Evolutionary conservation across 2,113 vertebrate species (phyloP).

Genomic region (Pangasianodon hypophthalmus): DNA sequence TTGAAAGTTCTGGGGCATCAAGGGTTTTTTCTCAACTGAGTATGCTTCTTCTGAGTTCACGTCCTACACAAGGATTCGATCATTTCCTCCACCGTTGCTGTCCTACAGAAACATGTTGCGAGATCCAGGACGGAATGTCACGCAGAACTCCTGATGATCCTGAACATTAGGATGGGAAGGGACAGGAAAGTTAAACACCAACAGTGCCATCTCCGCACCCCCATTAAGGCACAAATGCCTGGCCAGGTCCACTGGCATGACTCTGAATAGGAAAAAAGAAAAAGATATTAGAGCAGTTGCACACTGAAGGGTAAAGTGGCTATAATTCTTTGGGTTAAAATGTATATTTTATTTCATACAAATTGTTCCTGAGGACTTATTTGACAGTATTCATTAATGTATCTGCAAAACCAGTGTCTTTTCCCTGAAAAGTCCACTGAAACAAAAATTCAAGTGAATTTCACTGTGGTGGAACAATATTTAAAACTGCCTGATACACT

Average conservation of each 20-base stretch:
- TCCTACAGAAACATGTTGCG: background rate
- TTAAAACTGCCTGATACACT: background rate
- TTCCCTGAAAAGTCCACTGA: background rate
- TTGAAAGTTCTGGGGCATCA: background rate
- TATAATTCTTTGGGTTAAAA: background rate
- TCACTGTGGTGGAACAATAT: background rate
- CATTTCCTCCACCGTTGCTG: slow-evolving; percentile 41
- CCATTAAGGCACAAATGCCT: slow-evolving; percentile 50
- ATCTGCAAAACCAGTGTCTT: background rate
- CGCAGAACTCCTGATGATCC: slow-evolving; percentile 65
- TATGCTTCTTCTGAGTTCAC: background rate
- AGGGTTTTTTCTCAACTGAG: background rate
- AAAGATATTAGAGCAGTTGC: background rate
- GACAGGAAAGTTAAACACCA: slow-evolving; percentile 68
- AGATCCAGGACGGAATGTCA: slow-evolving; percentile 50
- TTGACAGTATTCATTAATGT: background rate
- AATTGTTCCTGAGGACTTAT: background rate
- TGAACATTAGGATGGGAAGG: slow-evolving; percentile 55
- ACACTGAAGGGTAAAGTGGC: background rate
- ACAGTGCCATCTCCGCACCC: slow-evolving; percentile 57
- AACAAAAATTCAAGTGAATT: background rate
- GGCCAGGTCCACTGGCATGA: slow-evolving; percentile 69
- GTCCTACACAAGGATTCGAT: slow-evolving; percentile 19
- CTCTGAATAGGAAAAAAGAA: slow-evolving; percentile 55
- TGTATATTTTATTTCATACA: background rate